These are phyloP conservation scores for Amphiprion percula DNA, from an alignment of 2,113 vertebrate genomes.

Conservation along the genomic window DNA sequence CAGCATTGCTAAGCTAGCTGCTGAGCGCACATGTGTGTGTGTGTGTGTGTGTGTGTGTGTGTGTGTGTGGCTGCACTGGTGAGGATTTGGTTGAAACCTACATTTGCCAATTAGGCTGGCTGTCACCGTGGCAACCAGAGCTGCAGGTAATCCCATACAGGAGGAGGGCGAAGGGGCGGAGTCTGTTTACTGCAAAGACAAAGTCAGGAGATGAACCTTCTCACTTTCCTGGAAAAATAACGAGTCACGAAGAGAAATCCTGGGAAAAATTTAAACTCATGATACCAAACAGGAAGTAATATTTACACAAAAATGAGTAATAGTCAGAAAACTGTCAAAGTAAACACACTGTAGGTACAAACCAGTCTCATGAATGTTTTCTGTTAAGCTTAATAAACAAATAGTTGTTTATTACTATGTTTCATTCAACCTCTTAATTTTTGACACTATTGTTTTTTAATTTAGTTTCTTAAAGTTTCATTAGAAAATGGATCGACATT, in stretches of 20 bases:
- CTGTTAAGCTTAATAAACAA: too few relatives aligned
- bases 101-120: conserved; percentile 77
- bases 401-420: too few relatives aligned
- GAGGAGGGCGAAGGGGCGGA: conserved; percentile 30
- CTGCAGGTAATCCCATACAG: conserved; percentile 68
- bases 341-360: too few relatives aligned
- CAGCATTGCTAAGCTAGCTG: conserved; percentile 70
- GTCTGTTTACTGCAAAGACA: conserved; percentile 41
- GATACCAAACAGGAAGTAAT: too few relatives aligned
- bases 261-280: background rate
- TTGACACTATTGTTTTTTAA: too few relatives aligned
- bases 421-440: too few relatives aligned
- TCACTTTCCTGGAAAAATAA: conserved; percentile 18
- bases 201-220: conserved; percentile 29
- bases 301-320: too few relatives aligned
- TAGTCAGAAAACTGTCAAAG: too few relatives aligned
- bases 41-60: conserved; percentile 40
- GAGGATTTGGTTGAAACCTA: conserved; percentile 76
- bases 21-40: conserved; percentile 40
- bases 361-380: too few relatives aligned
- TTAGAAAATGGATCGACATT: too few relatives aligned
- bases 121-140: conserved; percentile 61
- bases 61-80: conserved; percentile 38
- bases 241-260: background rate
- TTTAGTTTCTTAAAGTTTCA: too few relatives aligned